Conservation (phyloP, 2,113 vertebrate genomes). For the Leucosticte australis region DNA sequence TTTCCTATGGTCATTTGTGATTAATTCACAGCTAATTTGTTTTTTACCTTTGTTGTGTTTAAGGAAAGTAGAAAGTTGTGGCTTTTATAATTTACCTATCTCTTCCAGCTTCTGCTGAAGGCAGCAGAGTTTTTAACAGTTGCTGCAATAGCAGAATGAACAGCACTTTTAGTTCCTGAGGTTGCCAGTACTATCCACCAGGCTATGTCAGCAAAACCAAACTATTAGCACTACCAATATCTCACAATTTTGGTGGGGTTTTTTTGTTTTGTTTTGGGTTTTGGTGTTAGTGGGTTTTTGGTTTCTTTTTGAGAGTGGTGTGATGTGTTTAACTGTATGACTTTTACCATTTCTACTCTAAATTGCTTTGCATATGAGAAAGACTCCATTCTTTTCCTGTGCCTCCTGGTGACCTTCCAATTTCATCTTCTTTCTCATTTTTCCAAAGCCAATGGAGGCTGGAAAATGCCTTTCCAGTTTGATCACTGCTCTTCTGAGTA, state of each 20-base stretch:
- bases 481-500: background rate
- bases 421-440: background rate
- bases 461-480: background rate
- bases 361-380: background rate
- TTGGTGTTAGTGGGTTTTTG: background rate
- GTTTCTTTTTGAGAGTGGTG: background rate
- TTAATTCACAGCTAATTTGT: background rate
- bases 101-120: background rate
- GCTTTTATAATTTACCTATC: background rate
- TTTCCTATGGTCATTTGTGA: background rate
- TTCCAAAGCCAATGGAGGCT: background rate
- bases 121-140: background rate
- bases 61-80: background rate
- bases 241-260: background rate
- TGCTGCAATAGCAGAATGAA: background rate
- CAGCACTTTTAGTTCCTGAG: background rate
- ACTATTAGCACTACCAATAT: background rate
- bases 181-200: background rate
- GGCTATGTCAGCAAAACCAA: background rate
- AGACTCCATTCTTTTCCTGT: background rate
- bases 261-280: background rate
- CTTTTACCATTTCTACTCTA: background rate
- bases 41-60: background rate
- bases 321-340: background rate
- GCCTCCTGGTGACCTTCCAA: background rate